Base-by-base conservation (phyloP, 2,797 vertebrate genomes). In the Oreortyx pictus region DNA sequence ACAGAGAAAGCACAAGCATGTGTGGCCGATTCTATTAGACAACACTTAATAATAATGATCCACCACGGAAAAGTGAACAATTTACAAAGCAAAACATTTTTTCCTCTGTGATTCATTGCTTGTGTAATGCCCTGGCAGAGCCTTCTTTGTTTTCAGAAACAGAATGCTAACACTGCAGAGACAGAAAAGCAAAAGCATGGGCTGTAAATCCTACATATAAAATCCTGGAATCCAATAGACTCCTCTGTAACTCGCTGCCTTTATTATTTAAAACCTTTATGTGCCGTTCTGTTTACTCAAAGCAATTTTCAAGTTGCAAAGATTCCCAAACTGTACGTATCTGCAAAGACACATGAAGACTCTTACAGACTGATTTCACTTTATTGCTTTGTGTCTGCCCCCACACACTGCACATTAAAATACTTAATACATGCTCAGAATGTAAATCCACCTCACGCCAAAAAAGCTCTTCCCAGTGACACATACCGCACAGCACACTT, bases 1-100 rank as follows among this genome's bases (percentile, higher is more conserved):
- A 82, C 24, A 0, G 0, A 49, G 70, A 82, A 82, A 93, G 93
- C 24, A 41, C 88, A 92, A 90, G 88, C 79, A 89, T 64, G 92
- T 91, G 88, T 68, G 62, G 73, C 72, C 83, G 89, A 74, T 92
- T 70, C 79, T 92, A 93, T 88, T 80, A 86, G 82, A 93, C 86
- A 89, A 84, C 80, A 52, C 47, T 68, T 71, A 64, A 43, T 43
- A 57, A 64, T 49, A 82, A 89, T 7, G 75, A 95, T 93, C 90
- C 83, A 73, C 91, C 92, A 91, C 37, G 90, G 92, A 96, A 96
- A 96, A 95, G 80, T 93, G 86, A 96, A 96, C 92, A 91, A 93
- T 95, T 96, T 92, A 94, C 83, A 96, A 95, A 95, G 93, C 88
- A 96, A 97, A 96, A 96, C 91, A 95, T 92, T 94, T 96, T 96